Evolutionary conservation across 1,140 invertebrate genomes (phyloP), one percentile per base, ranked within the genome.

Genomic region (Caenorhabditis tropicalis): DNA sequence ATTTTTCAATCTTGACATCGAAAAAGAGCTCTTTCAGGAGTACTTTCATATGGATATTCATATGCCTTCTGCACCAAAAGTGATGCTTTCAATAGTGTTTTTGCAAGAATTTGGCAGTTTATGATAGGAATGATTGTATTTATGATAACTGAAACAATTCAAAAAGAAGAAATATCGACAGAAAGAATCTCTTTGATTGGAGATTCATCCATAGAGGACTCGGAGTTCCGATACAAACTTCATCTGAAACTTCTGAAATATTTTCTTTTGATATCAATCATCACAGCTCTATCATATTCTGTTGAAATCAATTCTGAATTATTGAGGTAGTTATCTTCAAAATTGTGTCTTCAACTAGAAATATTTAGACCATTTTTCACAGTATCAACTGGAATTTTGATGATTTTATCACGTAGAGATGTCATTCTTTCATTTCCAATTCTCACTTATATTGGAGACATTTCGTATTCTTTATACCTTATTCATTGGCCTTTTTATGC

Each of bases 401-500:
- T 79, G 21, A 7, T 79, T 1, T 16, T 21, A 4, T 46, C 39
- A 24, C 39, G 19, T 6, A 48, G 33, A 2, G 39, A 33, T 27
- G 6, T 5, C 0, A 0, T 29, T 21, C 29, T 79, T 24, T 43
- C 24, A 19, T 31, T 5, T 31, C 39, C 4, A 16, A 21, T 16
- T 49, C 39, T 79, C 10, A 49, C 46, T 33, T 79, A 79, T 33
- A 48, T 79, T 10, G 74, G 74, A 48, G 74, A 79, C n/a, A 19
- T 79, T 7, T 79, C 74, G 0, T 79, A 79, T 21, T 27, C 74
- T 21, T 21, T 46, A 0, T 79, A 79, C 10, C 19, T 79, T 2
- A 27, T 79, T 46, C 74, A 79, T 48, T 79, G 74, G 74, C 74
- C 74, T 9, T 21, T 79, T 48, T 46, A 46, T 49, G 39, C 70